Percentiles rank a stretch among this genome's conserved stretches.
These are phyloP conservation scores for Diorhabda carinulata DNA, from an alignment of 1,140 invertebrate species.

Conservation along the genomic window DNA sequence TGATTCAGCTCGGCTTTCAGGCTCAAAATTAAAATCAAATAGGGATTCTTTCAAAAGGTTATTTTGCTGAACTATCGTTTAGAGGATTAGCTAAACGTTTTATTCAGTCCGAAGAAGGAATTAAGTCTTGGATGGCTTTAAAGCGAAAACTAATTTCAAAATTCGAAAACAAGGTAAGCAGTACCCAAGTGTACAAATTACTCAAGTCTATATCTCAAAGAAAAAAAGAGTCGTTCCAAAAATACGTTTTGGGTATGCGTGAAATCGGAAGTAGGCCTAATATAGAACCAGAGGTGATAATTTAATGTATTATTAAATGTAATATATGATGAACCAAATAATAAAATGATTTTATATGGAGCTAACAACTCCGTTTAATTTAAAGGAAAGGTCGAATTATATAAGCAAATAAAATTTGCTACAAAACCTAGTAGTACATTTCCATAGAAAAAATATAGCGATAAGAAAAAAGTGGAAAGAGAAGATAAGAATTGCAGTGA, in stretches of 20 bases:
- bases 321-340: too few species aligned
- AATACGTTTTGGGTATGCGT: constrained; percentile 43
- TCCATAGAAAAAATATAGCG: too few species aligned
- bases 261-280: constrained; percentile 35
- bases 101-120: constrained; percentile 33
- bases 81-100: constrained; percentile 14
- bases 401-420: constrained; percentile 22
- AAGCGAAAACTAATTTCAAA: constrained; percentile 30
- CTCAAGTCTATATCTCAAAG: constrained; percentile 30
- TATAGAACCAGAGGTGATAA: constrained; percentile 32
- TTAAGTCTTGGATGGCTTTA: constrained; percentile 31
- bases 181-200: constrained; percentile 30
- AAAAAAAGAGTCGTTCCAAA: constrained; percentile 33
- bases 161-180: constrained; percentile 24
- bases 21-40: too few species aligned
- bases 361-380: constrained; percentile 21
- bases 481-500: too few species aligned
- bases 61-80: constrained; percentile 2
- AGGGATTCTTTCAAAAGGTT: too few species aligned
- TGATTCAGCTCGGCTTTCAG: too few species aligned
- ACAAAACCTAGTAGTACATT: too few species aligned
- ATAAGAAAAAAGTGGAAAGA: too few species aligned
- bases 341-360: too few species aligned
- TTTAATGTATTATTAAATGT: too few species aligned
- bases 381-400: constrained; percentile 23